Conservation (phyloP, 92 coral and sea anemone genomes). For the Montipora capitata region DNA sequence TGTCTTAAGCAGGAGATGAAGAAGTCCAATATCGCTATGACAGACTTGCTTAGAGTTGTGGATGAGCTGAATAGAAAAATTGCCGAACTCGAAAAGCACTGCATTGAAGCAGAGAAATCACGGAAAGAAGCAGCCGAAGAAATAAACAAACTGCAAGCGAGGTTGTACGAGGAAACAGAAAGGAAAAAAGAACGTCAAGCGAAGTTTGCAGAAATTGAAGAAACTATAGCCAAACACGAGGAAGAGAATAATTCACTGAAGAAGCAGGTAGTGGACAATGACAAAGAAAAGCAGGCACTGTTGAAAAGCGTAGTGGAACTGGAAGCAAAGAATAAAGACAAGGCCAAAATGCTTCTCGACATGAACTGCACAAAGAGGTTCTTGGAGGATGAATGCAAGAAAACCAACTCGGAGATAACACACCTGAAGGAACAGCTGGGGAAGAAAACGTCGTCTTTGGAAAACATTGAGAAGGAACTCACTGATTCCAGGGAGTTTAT, state of each 20-base stretch:
- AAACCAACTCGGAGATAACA: slow-evolving; percentile 37
- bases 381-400: slow-evolving; percentile 37
- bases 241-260: slow-evolving; percentile 71
- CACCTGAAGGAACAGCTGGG: slow-evolving; percentile 58
- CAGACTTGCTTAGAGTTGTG: slow-evolving; percentile 46
- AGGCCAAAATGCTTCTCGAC: slow-evolving; percentile 42
- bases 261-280: slow-evolving; percentile 35
- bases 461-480: slow-evolving; percentile 57
- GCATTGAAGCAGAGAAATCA: slow-evolving; percentile 32
- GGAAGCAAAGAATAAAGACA: slow-evolving; percentile 47
- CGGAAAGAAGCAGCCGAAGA: slow-evolving; percentile 43
- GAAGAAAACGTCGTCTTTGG: slow-evolving; percentile 39
- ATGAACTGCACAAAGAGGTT: slow-evolving; percentile 43
- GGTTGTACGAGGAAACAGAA: slow-evolving; percentile 53
- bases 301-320: slow-evolving; percentile 50
- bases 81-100: slow-evolving; percentile 62
- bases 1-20: slow-evolving; percentile 23
- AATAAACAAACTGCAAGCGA: slow-evolving; percentile 37
- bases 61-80: slow-evolving; percentile 54
- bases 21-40: slow-evolving; percentile 39
- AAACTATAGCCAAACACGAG: background rate
- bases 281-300: slow-evolving; percentile 30
- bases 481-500: slow-evolving; percentile 9
- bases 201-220: slow-evolving; percentile 12
- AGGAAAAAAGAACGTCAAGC: slow-evolving; percentile 20